A percentile compares a stretch with the other conserved stretches of the same genome.
Evolutionary conservation across 2,888 invertebrate species (phyloP).

Genomic region (Philhelius pedissequus): DNA sequence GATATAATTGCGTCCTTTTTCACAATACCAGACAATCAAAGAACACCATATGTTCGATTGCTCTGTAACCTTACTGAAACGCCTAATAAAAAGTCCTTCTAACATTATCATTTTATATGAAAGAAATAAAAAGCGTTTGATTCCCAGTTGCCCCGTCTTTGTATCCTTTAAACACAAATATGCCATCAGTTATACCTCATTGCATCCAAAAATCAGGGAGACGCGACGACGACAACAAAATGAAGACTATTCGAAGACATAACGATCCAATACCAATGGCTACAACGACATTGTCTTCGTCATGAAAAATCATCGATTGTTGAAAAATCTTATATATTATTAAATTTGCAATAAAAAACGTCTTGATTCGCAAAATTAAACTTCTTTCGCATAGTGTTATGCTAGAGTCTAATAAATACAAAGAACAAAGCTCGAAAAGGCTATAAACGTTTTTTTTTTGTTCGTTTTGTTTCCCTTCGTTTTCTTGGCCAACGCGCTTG

Average conservation of each 20-base stretch:
- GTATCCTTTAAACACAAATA: conserved; percentile 53
- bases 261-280: not conserved
- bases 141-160: conserved; percentile 30
- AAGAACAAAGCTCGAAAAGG: conserved; percentile 59
- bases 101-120: conserved; percentile 34
- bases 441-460: conserved; percentile 58
- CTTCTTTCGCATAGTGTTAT: conserved; percentile 53
- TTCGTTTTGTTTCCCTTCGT: not conserved
- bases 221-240: not conserved
- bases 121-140: conserved; percentile 32
- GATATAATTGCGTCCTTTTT: not conserved
- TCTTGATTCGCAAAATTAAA: conserved; percentile 68
- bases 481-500: conserved; percentile 60
- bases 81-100: not conserved
- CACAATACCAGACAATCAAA: not conserved
- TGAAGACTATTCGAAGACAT: not conserved
- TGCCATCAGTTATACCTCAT: conserved; percentile 58
- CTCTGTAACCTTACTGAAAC: not conserved
- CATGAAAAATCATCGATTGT: conserved; percentile 51
- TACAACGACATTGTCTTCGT: conserved; percentile 6
- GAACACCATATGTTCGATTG: conserved; percentile 33
- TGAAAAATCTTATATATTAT: conserved; percentile 63
- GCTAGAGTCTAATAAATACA: conserved; percentile 37
- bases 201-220: conserved; percentile 43
- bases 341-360: conserved; percentile 66